Percentiles rank a stretch among this genome's conserved stretches.
Conservation (phyloP, 35 echinoderm and acorn worm genomes). For the Ophioderma brevispina region DNA sequence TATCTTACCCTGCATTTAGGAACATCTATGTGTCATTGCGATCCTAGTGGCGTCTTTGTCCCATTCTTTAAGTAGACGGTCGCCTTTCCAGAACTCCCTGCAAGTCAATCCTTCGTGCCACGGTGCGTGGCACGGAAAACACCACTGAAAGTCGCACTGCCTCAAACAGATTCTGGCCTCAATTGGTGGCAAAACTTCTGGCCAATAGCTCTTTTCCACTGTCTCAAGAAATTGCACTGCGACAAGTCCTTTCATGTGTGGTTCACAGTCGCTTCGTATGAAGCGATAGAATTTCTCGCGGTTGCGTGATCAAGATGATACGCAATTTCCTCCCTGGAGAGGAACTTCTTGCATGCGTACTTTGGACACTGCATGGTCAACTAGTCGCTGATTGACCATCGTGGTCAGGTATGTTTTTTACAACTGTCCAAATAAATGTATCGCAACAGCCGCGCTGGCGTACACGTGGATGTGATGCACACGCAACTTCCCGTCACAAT, state of each 20-base stretch:
- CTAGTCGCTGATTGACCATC: constrained; percentile 32
- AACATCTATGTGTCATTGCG: constrained; percentile 40
- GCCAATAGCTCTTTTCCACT: neutral
- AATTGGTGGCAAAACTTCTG: neutral
- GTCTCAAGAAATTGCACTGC: neutral
- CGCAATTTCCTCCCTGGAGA: constrained; percentile 42
- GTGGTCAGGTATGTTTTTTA: constrained; percentile 29
- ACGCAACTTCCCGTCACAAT: constrained; percentile 17
- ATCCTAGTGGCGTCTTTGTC: constrained; percentile 46
- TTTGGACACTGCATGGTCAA: constrained; percentile 44
- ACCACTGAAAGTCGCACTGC: constrained; percentile 41
- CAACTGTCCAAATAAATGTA: constrained; percentile 40
- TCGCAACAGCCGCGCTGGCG: constrained; percentile 30
- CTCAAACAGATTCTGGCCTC: constrained; percentile 11
- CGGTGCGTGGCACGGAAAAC: constrained; percentile 60
- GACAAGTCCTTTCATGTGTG: constrained; percentile 30
- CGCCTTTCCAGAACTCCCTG: constrained; percentile 42
- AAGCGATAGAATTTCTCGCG: constrained; percentile 43
- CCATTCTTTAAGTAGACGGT: constrained; percentile 44
- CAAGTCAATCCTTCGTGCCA: constrained; percentile 42
- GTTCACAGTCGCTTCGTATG: constrained; percentile 41
- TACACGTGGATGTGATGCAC: neutral
- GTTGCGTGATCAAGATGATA: constrained; percentile 9
- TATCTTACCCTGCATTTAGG: constrained; percentile 63
- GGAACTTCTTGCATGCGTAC: constrained; percentile 16